These are phyloP conservation scores for Tetranychus truncatus DNA, from an alignment of 2,888 invertebrate species.

Conservation along the genomic window DNA sequence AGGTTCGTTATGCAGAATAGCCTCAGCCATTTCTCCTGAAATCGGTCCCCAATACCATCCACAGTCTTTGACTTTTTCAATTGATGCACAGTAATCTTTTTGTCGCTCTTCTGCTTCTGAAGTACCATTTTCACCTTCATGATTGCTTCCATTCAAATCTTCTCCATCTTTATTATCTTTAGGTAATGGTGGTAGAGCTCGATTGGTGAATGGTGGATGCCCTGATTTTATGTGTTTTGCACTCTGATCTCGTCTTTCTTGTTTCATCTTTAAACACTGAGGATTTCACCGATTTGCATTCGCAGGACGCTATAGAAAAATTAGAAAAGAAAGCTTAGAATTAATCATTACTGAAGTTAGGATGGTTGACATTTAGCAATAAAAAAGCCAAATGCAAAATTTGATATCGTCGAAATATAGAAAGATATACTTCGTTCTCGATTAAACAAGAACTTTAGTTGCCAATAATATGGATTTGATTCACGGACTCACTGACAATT, in stretches of 20 bases:
- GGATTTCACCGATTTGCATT: neutral
- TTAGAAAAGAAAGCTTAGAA: too few species aligned
- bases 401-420: too few species aligned
- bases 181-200: conserved; percentile 28
- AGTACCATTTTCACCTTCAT: conserved; percentile 18
- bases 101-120: conserved; percentile 17
- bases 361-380: too few species aligned
- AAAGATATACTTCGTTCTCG: too few species aligned
- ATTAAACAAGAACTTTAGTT: too few species aligned
- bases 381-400: too few species aligned
- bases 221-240: neutral
- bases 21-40: conserved; percentile 74
- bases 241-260: neutral
- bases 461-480: too few species aligned
- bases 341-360: too few species aligned
- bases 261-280: neutral
- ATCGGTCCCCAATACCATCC: conserved; percentile 93
- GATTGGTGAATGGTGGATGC: conserved; percentile 25
- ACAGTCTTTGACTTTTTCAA: conserved; percentile 70
- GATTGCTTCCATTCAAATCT: conserved; percentile 19
- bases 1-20: conserved; percentile 70
- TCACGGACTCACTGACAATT: too few species aligned
- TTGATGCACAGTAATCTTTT: conserved; percentile 16
- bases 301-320: too few species aligned
- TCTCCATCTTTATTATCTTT: conserved; percentile 15